These are phyloP conservation scores for Drosophila gunungcola DNA, from an alignment of 1,140 invertebrate species.

Conservation along the genomic window DNA sequence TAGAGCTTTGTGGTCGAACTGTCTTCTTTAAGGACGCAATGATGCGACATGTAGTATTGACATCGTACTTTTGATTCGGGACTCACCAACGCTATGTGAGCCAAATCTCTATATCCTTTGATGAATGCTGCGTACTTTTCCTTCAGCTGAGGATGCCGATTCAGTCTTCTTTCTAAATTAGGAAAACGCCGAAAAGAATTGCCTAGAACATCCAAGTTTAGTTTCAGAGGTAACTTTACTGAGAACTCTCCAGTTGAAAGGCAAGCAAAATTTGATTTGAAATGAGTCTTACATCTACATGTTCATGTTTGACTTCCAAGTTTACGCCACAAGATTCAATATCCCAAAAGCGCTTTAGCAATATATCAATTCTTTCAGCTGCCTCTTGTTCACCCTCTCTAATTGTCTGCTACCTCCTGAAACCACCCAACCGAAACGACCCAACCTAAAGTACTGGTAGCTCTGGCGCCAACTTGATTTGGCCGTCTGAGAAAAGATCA, in stretches of 20 bases:
- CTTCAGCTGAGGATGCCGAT: not conserved
- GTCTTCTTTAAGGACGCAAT: not conserved
- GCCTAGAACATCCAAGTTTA: too few species aligned
- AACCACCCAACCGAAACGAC: too few species aligned
- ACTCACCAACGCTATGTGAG: not conserved
- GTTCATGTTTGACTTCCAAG: not conserved
- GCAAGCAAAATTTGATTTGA: not conserved
- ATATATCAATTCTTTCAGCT: not conserved
- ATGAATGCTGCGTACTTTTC: too few species aligned
- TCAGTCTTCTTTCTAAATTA: not conserved
- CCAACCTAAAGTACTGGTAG: too few species aligned
- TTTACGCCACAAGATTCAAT: not conserved
- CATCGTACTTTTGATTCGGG: too few species aligned
- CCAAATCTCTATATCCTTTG: too few species aligned
- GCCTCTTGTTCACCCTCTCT: not conserved
- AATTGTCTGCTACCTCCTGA: too few species aligned
- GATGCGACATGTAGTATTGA: too few species aligned
- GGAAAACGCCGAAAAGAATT: not conserved
- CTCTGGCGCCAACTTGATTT: too few species aligned
- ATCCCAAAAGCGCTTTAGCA: not conserved
- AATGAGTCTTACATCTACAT: not conserved
- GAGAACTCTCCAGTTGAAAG: not conserved
- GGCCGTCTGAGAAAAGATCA: too few species aligned
- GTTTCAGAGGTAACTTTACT: not conserved
- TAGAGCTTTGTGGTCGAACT: not conserved